Conservation (phyloP, 1,140 invertebrate species). For the Dreissena rostriformis region DNA sequence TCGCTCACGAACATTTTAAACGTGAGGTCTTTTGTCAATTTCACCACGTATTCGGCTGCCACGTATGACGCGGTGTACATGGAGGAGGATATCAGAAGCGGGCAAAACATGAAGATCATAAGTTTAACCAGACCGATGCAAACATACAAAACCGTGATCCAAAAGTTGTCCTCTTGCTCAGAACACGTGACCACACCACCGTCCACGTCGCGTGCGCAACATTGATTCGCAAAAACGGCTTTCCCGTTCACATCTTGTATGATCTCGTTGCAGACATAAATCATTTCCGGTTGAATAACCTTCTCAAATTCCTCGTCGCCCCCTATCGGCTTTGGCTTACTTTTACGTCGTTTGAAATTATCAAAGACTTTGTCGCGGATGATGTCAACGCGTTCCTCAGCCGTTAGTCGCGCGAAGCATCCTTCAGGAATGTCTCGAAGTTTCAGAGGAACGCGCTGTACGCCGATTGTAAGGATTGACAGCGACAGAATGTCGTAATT, state of each 20-base stretch:
- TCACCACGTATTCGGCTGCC: conserved; percentile 75
- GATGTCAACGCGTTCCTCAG: conserved; percentile 61
- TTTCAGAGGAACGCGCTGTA: conserved; percentile 63
- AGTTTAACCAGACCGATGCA: conserved; percentile 75
- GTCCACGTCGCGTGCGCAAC: conserved; percentile 66
- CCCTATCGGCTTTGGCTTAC: conserved; percentile 26
- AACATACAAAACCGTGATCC: conserved; percentile 76
- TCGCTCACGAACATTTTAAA: conserved; percentile 73
- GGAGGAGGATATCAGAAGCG: conserved; percentile 71
- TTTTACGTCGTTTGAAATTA: conserved; percentile 57
- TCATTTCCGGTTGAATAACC: conserved; percentile 32
- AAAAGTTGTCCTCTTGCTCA: conserved; percentile 70
- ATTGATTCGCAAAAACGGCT: conserved; percentile 73
- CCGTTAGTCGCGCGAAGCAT: conserved; percentile 70
- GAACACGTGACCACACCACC: conserved; percentile 65
- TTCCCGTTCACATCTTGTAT: conserved; percentile 65
- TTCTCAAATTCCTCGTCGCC: conserved; percentile 55
- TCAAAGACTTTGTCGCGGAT: conserved; percentile 71
- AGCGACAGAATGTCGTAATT: conserved; percentile 79
- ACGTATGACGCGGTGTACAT: conserved; percentile 75
- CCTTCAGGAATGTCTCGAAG: conserved; percentile 71
- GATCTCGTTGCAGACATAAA: conserved; percentile 76
- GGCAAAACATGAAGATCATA: conserved; percentile 75
- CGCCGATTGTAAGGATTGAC: conserved; percentile 76
- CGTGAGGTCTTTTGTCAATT: conserved; percentile 72